These are phyloP conservation scores for Eupithecia tripunctaria DNA, from an alignment of 2,888 invertebrate genomes.

Conservation along the genomic window DNA sequence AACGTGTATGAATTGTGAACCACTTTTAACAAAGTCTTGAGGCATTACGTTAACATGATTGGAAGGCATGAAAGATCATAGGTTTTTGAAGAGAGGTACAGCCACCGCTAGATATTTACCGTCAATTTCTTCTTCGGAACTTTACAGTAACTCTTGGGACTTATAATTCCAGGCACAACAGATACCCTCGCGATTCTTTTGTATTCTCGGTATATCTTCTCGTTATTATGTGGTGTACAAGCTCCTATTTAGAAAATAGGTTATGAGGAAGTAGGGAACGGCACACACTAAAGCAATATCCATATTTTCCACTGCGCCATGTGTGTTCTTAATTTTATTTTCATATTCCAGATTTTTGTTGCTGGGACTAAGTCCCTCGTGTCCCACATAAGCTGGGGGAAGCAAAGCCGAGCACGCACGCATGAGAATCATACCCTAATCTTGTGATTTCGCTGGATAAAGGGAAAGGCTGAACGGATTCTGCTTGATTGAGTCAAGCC, in stretches of 20 bases:
- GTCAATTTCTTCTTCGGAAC: not conserved
- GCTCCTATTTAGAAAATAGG: not conserved
- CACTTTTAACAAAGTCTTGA: not conserved
- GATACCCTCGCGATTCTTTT: not conserved
- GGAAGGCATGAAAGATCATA: conserved; percentile 7
- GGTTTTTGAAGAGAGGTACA: not conserved
- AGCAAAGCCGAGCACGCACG: conserved; percentile 48
- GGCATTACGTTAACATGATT: not conserved
- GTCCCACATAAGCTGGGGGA: conserved; percentile 43
- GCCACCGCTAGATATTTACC: not conserved
- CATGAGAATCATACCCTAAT: conserved; percentile 35
- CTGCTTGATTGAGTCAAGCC: conserved; percentile 20
- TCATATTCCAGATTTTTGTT: conserved; percentile 12
- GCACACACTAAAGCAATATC: not conserved
- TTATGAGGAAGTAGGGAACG: not conserved
- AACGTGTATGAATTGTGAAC: conserved; percentile 7
- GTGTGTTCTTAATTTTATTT: not conserved
- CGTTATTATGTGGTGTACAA: not conserved
- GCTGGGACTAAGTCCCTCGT: conserved; percentile 16
- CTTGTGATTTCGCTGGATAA: conserved; percentile 35
- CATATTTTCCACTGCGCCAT: not conserved
- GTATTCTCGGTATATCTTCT: not conserved
- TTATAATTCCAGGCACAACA: not conserved
- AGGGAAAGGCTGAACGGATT: conserved; percentile 24
- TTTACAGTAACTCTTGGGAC: not conserved